Percentiles rank a stretch among this genome's conserved stretches.
Evolutionary conservation across 2,113 vertebrate species (phyloP).

Genomic region (Podarcis muralis): DNA sequence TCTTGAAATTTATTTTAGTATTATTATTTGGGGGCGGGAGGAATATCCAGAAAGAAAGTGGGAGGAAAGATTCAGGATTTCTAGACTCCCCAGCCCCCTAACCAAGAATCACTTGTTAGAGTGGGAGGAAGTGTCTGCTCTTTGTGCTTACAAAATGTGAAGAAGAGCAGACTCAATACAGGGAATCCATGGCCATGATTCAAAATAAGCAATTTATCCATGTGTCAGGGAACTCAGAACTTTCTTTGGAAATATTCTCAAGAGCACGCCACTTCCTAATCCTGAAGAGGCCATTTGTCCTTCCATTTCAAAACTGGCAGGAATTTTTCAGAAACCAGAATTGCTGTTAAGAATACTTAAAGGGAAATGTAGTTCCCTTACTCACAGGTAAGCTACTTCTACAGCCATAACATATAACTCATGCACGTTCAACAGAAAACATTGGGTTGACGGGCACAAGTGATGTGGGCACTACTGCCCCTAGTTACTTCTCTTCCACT

Average conservation of each 20-base stretch:
- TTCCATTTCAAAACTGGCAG: background rate
- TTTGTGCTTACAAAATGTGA: constrained; percentile 10
- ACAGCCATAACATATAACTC: background rate
- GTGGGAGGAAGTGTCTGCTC: background rate
- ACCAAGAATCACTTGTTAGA: background rate
- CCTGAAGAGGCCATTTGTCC: background rate
- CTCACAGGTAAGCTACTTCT: background rate
- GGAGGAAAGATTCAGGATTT: constrained; percentile 24
- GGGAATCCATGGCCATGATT: background rate
- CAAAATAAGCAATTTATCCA: background rate
- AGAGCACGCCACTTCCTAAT: background rate
- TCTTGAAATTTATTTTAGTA: background rate
- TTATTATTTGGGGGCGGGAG: background rate
- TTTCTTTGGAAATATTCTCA: background rate
- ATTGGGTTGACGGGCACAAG: too few species aligned
- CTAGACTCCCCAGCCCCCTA: background rate
- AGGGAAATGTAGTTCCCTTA: background rate
- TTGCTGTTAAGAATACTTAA: background rate
- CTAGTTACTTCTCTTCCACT: too few species aligned
- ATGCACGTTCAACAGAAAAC: background rate
- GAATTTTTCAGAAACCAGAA: background rate
- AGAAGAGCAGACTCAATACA: background rate
- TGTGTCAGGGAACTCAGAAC: background rate
- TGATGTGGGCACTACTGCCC: too few species aligned
- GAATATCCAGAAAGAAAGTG: background rate